These are phyloP conservation scores for Euthynnus affinis DNA, from an alignment of 2,797 vertebrate species.

Conservation along the genomic window DNA sequence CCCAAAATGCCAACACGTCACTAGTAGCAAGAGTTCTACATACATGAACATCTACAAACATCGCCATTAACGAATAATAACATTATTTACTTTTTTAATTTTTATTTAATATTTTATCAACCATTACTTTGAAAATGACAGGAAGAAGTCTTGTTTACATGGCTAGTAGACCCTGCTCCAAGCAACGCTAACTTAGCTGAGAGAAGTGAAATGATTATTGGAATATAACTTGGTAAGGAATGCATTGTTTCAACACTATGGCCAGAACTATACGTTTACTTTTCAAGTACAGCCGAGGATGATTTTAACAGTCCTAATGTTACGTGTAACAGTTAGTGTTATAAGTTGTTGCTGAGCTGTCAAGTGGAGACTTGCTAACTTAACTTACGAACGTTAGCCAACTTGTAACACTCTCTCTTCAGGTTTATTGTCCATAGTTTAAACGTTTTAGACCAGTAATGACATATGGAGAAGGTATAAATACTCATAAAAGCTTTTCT, in stretches of 20 bases:
- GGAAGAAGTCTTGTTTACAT: constrained; percentile 72
- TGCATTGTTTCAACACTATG: not conserved
- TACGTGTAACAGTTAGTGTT: not conserved
- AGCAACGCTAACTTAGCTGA: constrained; percentile 20
- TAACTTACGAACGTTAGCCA: constrained; percentile 26
- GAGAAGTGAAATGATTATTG: constrained; percentile 39
- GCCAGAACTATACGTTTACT: accelerated
- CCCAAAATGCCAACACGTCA: accelerated
- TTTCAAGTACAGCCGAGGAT: accelerated
- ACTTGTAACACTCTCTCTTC: not conserved
- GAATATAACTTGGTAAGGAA: constrained; percentile 33
- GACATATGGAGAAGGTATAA: accelerated
- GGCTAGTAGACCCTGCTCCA: constrained; percentile 31
- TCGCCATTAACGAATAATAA: accelerated
- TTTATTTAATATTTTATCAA: accelerated
- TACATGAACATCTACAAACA: accelerated
- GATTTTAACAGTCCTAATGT: not conserved
- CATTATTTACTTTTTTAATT: too few species aligned
- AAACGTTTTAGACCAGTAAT: not conserved
- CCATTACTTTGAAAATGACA: constrained; percentile 58
- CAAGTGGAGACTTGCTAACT: constrained; percentile 31
- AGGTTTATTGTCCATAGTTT: not conserved
- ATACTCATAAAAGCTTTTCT: too few species aligned
- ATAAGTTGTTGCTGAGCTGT: constrained; percentile 15
- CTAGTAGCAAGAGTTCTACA: accelerated